A percentile compares a stretch with the other conserved stretches of the same genome.
Conservation (phyloP, 2,797 vertebrate species). For the Brotula barbata region DNA sequence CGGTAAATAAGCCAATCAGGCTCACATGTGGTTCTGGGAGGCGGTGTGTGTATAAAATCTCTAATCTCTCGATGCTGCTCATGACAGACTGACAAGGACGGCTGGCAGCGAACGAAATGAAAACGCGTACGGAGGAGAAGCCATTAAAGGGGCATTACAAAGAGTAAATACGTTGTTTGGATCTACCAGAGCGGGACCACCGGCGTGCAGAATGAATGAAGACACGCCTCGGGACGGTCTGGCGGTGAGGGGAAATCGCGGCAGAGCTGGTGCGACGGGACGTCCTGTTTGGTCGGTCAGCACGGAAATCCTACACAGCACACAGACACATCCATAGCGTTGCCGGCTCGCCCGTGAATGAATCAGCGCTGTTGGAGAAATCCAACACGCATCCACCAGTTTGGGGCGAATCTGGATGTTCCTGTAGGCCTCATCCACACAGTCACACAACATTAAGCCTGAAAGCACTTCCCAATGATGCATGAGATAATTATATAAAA, state of each 20-base stretch:
- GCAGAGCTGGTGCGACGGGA: slow-evolving; percentile 72
- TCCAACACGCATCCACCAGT: neutral
- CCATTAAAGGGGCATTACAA: slow-evolving; percentile 34
- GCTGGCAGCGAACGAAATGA: slow-evolving; percentile 38
- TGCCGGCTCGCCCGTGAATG: slow-evolving; percentile 1
- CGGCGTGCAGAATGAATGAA: slow-evolving; percentile 10
- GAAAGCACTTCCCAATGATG: slow-evolving; percentile 5
- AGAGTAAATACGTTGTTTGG: slow-evolving; percentile 34
- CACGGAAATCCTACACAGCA: slow-evolving; percentile 68
- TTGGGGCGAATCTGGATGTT: too few relatives aligned
- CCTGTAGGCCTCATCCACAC: too few relatives aligned
- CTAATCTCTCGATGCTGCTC: slow-evolving; percentile 33
- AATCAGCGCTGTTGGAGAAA: slow-evolving; percentile 27
- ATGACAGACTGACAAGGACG: slow-evolving; percentile 49
- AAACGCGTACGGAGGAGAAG: slow-evolving; percentile 26
- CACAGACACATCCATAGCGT: neutral
- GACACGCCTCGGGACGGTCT: slow-evolving; percentile 73
- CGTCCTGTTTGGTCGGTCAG: slow-evolving; percentile 81
- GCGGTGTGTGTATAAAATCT: slow-evolving; percentile 38
- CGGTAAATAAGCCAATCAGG: slow-evolving; percentile 54
- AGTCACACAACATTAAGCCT: slow-evolving; percentile 11
- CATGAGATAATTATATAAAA: slow-evolving; percentile 22
- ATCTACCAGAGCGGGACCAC: slow-evolving; percentile 26
- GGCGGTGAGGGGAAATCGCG: slow-evolving; percentile 9
- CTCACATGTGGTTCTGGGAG: slow-evolving; percentile 42